These are phyloP conservation scores for Macrocentrus cingulum DNA, from an alignment of 1,140 invertebrate genomes.

Conservation along the genomic window DNA sequence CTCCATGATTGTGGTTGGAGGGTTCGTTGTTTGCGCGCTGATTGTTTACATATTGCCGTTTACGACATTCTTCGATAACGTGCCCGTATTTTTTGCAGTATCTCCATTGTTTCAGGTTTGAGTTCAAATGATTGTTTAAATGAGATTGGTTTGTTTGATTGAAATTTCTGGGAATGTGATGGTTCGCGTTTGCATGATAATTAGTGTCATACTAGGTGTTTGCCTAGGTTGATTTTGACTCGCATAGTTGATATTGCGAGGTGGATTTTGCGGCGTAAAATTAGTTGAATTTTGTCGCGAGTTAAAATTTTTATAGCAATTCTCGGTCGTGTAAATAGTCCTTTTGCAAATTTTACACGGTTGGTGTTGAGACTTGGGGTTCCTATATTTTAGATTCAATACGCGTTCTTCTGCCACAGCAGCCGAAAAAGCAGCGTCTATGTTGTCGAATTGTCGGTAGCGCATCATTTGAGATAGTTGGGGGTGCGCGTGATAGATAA, in stretches of 20 bases:
- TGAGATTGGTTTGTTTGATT: neutral
- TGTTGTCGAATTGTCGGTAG: conserved; percentile 5
- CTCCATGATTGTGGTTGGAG: neutral
- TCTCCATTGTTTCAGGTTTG: neutral
- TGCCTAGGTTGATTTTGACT: no score
- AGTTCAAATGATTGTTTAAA: neutral
- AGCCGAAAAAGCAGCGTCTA: conserved; percentile 1
- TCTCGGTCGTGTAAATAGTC: neutral
- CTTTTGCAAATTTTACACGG: neutral
- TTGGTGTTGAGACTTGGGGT: neutral
- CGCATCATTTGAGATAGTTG: conserved; percentile 10
- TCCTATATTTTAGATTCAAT: neutral
- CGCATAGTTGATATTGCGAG: no score
- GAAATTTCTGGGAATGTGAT: neutral
- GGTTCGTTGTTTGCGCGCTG: neutral
- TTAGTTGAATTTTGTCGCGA: no score
- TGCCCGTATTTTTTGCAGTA: conserved; percentile 8
- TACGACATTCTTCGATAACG: conserved; percentile 4
- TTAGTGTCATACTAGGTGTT: no score
- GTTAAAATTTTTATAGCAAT: no score
- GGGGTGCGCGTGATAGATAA: neutral
- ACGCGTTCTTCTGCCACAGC: conserved; percentile 12
- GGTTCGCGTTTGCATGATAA: neutral
- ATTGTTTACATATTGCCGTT: conserved; percentile 5
- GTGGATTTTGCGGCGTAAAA: no score